phyloP scores from a whole-genome alignment of 2,113 vertebrate species.

The Steatornis caripensis region DNA sequence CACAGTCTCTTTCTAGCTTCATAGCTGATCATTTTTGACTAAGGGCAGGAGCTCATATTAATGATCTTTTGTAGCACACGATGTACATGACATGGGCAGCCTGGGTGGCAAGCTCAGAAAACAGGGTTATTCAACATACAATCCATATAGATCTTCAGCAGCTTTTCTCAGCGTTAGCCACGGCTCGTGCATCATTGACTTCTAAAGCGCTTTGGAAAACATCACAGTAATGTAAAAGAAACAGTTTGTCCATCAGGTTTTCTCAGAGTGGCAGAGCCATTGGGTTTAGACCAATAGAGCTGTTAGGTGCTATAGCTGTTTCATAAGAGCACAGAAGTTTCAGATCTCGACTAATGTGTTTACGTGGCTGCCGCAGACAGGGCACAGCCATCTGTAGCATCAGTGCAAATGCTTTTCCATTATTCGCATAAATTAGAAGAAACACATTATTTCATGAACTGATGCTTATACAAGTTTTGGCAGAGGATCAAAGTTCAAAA shows the following conservation, averaged over 20 bases:
- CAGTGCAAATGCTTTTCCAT: not conserved
- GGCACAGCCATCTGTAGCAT: slow-evolving; percentile 17
- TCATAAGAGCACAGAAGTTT: not conserved
- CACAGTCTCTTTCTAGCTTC: not conserved
- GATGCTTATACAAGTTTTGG: not conserved
- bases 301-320: not conserved
- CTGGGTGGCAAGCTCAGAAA: not conserved
- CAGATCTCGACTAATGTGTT: not conserved
- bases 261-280: not conserved
- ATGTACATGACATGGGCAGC: not conserved
- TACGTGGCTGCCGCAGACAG: not conserved
- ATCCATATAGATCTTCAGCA: not conserved
- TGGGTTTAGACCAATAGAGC: not conserved
- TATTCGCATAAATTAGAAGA: slow-evolving; percentile 34
- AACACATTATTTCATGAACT: slow-evolving; percentile 23
- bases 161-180: not conserved
- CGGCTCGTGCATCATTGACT: not conserved
- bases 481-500: not conserved
- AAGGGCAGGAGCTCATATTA: not conserved
- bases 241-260: not conserved
- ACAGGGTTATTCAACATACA: not conserved
- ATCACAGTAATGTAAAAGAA: not conserved
- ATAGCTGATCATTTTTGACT: not conserved
- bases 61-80: not conserved
- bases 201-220: not conserved